phyloP scores from a whole-genome alignment of 2,113 vertebrate genomes.

The Pycnonotus jocosus region DNA sequence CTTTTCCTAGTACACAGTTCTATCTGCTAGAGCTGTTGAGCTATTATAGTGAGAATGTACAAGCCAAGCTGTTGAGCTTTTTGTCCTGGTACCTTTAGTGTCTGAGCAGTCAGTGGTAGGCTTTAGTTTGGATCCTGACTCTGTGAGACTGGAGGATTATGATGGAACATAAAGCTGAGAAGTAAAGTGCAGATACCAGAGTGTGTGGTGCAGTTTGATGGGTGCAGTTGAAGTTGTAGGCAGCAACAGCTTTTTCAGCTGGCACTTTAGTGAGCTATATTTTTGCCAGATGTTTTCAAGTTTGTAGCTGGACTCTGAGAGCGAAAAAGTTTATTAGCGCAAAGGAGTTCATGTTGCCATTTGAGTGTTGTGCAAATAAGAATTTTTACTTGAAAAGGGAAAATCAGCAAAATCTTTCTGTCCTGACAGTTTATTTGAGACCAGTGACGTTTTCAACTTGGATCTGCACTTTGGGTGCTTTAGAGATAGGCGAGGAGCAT shows the following conservation, averaged over 20 bases:
- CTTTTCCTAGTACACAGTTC: background rate
- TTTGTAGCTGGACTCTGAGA: too few species aligned
- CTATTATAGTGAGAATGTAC: background rate
- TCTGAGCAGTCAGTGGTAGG: background rate
- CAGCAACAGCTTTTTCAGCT: background rate
- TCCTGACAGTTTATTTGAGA: too few species aligned
- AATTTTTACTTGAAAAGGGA: too few species aligned
- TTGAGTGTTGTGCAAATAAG: too few species aligned
- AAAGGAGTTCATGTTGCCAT: too few species aligned
- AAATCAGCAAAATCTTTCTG: too few species aligned
- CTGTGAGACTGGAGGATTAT: fast-evolving
- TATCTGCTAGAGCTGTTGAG: background rate
- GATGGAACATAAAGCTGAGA: background rate
- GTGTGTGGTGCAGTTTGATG: fast-evolving
- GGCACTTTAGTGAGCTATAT: background rate
- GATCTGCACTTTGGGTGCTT: too few species aligned
- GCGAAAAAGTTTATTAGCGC: too few species aligned
- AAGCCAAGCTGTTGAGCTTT: background rate
- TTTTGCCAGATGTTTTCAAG: too few species aligned
- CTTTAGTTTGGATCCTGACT: background rate
- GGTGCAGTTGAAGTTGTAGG: background rate
- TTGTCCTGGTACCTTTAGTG: fast-evolving
- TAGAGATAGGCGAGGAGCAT: too few species aligned
- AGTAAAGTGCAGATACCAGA: background rate
- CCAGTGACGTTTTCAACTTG: too few species aligned